A percentile compares a stretch with the other conserved stretches of the same genome.
These are phyloP conservation scores for Hyalella azteca DNA, from an alignment of 2,888 invertebrate genomes.

Conservation along the genomic window DNA sequence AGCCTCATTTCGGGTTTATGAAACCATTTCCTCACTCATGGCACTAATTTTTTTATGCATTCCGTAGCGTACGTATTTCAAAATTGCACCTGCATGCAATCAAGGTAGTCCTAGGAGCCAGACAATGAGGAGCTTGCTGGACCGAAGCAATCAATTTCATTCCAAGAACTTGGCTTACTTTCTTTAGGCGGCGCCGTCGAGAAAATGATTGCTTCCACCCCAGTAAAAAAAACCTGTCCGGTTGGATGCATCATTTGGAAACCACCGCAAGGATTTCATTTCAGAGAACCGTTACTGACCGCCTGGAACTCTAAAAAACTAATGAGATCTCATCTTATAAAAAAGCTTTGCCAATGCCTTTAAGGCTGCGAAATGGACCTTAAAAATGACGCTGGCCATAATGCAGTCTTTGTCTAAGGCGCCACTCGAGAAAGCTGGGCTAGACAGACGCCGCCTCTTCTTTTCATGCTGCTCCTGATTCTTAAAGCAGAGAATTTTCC, in stretches of 20 bases:
- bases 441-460: too few relatives aligned
- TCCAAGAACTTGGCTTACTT: constrained; percentile 29
- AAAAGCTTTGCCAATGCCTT: neutral
- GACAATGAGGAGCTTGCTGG: too few relatives aligned
- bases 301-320: neutral
- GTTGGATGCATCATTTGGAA: too few relatives aligned
- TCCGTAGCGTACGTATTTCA: too few relatives aligned
- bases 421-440: neutral
- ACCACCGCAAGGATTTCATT: neutral
- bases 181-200: neutral
- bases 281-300: neutral
- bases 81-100: too few relatives aligned
- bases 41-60: too few relatives aligned
- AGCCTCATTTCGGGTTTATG: too few relatives aligned
- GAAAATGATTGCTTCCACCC: too few relatives aligned
- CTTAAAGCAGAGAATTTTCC: too few relatives aligned
- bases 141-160: constrained; percentile 5
- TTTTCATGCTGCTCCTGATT: too few relatives aligned
- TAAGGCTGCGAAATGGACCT: neutral
- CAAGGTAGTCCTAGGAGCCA: constrained; percentile 9
- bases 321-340: neutral
- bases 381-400: neutral
- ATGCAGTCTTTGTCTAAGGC: neutral
- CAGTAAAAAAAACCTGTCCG: constrained; percentile 30
- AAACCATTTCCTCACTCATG: too few relatives aligned